Base-by-base conservation (phyloP, 23 tunicate genomes). In the Pegea sp. region DNA sequence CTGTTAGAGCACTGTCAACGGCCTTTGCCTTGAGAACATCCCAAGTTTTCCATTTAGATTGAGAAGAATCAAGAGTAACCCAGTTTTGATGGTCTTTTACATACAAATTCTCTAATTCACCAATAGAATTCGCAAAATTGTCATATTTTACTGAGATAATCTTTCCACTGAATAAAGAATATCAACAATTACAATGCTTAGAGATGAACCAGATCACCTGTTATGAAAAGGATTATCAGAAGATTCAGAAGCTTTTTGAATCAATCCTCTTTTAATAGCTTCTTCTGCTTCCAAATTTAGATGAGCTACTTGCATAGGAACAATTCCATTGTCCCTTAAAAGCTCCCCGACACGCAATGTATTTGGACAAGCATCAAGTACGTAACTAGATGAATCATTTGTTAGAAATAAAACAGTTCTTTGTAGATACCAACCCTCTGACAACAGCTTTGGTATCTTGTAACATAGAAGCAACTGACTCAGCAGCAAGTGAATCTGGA, bases 41-140 rank as follows among this genome's bases (percentile, higher is more conserved):
- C 96, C 96, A 86, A 8, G 75, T 46, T 59, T 69, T 68, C 96
- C 96, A 86, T 54, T 75, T 74, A 4, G 81, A 73, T 4, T 64
- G 33, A 33, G 55, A 68, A 7, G 77, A 86, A 28, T 75, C 76
- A n/a, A 74, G 3, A 4, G 30, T 22, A 6, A 56, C 51, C 86
- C 86, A 86, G 61, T 86, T 86, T 31, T 75, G 84, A 59, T 86
- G 81, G 28, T 73, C 64, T 44, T 48, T 44, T 28, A 28, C 23
- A 57, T 86, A 86, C 58, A 24, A 74, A 5, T 48, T 38, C 13
- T 68, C 60, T 1, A 86, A 49, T 1, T 54, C 43, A 3, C 48
- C 68, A 57, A 75, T 69, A 20, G 68, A 26, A 30, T 75, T 71
- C 28, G 57, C 56, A 59, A 50, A 86, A 6, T 54, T 20, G 16